Base-by-base conservation (phyloP, 2,797 vertebrate species). In the Leuciscus waleckii region DNA sequence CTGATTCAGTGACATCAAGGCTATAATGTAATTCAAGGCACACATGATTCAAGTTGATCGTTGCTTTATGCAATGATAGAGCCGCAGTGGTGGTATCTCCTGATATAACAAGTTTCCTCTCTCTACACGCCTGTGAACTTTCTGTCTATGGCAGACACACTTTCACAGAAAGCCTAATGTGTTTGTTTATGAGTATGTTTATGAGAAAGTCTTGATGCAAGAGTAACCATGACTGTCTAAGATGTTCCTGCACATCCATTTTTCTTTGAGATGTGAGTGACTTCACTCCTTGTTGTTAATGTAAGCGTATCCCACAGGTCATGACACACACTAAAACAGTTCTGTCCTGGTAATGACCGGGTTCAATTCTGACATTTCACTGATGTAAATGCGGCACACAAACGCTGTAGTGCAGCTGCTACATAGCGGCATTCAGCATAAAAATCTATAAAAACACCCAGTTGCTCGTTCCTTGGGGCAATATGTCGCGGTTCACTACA, bases 311-410 rank as follows among this genome's bases (percentile, higher is more conserved):
- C 32, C 23, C 35, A 19, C 70, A 82, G 75, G 83, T 87, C 79
- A 56, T 29, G 82, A 85, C 75, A 79, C 61, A 67, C 43, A 61
- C 78, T 71, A 85, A 81, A 79, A 84, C 32, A 46, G 51, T 43
- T 19, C n/a, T 65, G 41, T 77, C 56, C 39, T 7, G 29, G 56
- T 85, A 87, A 87, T 87, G 73, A 87, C 43, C 43, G 32, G 71
- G 79, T 87, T 85, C 29, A 58, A 2, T 77, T 63, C 51, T 82
- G 83, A 82, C 73, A 84, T 87, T 87, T 87, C 63, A 39, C 83
- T 51, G 29, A 61, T 63, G 46, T 46, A 43, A 75, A 85, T n/a
- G n/a, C 2, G 35, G 19, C 46, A 79, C 70, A 79, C 32, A 82
- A 41, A 71, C 51, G 71, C 56, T 13, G 4, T 63, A 46, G 26